Evolutionary conservation across 1,140 invertebrate species (phyloP), one percentile per base, ranked within the genome.

Genomic region (Orchesella cincta): DNA sequence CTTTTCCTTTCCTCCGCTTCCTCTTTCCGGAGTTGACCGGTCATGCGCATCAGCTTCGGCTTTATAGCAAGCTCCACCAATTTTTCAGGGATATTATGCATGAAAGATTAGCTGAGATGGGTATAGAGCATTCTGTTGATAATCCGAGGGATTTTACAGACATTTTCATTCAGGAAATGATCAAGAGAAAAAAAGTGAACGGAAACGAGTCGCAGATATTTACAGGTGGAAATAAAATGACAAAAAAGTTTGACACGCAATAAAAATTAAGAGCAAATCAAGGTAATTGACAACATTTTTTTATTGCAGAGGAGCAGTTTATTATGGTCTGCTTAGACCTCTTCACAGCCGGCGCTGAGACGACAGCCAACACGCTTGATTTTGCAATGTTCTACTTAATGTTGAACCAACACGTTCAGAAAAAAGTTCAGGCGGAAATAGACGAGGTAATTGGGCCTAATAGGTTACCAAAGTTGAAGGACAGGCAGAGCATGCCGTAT

Each of bases 401-500:
- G 12, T 83, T 85, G 36, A 78, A 89, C 81, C 86, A 86, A 0
- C 82, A 87, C 1, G 83, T 88, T 8, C 87, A 88, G 80, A 75
- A 79, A 1, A 84, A 84, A 54, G 82, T 90, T 2, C 85, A 86
- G 76, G 79, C 85, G 26, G 89, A 90, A 82, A 84, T 90, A 2
- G 85, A 88, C 57, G 67, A 76, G 36, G 85, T 88, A 1, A 71
- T 82, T 54, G 81, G 81, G 28, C 51, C 34, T 28, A 76, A 70
- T 76, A 54, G 81, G 20, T 26, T 78, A 3, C 80, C 80, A 29
- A 78, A 34, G 33, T 73, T 74, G 46, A 75, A 75, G 39, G 78
- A 81, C 35, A 28, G 64, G 0, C 26, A 72, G n/a, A 20, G 91
- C 52, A 90, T 94, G 89, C 91, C 92, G 0, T 95, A 94, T 83